Conservation (phyloP, 2,888 invertebrate species). For the Abrostola tripartita region DNA sequence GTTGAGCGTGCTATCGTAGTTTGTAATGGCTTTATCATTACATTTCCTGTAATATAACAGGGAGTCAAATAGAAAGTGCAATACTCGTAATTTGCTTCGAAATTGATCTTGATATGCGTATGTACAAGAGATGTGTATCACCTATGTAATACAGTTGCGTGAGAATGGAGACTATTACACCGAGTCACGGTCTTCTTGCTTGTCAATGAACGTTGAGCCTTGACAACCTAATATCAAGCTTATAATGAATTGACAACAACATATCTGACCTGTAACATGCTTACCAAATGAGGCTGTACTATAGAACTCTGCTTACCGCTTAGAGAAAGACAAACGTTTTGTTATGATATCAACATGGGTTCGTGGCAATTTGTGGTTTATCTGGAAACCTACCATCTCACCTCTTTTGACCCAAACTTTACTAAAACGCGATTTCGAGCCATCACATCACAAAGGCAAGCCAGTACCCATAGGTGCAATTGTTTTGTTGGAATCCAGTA, state of each 20-base stretch:
- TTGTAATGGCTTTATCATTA: conserved; percentile 38
- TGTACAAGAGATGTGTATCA: conserved; percentile 43
- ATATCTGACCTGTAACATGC: too few relatives aligned
- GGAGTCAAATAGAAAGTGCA: conserved; percentile 64
- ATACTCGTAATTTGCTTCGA: conserved; percentile 56
- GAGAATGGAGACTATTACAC: conserved; percentile 56
- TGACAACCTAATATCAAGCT: neutral
- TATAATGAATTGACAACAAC: neutral
- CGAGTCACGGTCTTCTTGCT: conserved; percentile 59
- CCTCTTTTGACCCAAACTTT: too few relatives aligned
- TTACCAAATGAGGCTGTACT: too few relatives aligned
- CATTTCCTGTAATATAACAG: conserved; percentile 60
- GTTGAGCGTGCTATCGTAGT: conserved; percentile 20
- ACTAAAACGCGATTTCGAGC: too few relatives aligned
- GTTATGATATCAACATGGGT: too few relatives aligned
- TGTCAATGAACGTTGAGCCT: neutral
- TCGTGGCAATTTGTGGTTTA: too few relatives aligned
- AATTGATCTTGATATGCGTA: conserved; percentile 62
- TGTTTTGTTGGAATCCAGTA: too few relatives aligned
- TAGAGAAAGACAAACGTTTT: too few relatives aligned
- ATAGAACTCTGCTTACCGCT: too few relatives aligned
- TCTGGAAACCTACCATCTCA: too few relatives aligned
- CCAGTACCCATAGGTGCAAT: too few relatives aligned
- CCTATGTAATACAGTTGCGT: conserved; percentile 63
- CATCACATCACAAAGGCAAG: too few relatives aligned